A percentile compares a stretch with the other conserved stretches of the same genome.
phyloP scores from a whole-genome alignment of 2,888 invertebrate genomes.

The Coelogynopora nodosa region DNA sequence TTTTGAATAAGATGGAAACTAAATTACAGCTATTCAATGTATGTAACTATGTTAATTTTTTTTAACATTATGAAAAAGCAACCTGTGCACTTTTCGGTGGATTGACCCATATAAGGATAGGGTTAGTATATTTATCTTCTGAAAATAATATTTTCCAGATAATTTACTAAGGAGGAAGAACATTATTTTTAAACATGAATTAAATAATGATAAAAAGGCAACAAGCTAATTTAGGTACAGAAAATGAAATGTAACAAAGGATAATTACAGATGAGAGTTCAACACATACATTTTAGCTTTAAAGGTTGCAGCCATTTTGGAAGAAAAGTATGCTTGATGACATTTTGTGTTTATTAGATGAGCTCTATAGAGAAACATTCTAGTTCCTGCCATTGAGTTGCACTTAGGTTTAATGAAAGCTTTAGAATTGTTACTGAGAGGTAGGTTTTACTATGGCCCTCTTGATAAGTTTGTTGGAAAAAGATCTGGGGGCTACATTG shows the following conservation, averaged over 20 bases:
- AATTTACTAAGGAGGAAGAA: background rate
- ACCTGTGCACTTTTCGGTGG: no score
- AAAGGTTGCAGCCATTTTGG: background rate
- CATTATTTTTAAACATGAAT: background rate
- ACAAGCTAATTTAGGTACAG: background rate
- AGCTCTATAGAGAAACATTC: background rate
- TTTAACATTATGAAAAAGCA: no score
- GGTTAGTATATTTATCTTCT: background rate
- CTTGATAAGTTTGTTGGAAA: no score
- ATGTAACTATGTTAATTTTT: no score
- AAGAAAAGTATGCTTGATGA: background rate
- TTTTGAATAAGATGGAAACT: no score
- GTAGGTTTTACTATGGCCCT: no score
- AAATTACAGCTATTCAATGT: no score
- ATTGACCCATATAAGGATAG: background rate
- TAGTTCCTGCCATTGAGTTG: slow-evolving; percentile 25
- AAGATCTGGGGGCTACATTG: no score
- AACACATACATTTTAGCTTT: background rate
- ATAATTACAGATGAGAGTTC: background rate
- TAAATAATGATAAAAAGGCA: background rate
- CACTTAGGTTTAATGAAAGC: slow-evolving; percentile 7
- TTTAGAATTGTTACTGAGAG: no score
- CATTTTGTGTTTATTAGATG: background rate
- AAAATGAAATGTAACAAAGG: background rate
- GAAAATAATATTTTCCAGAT: background rate